phyloP scores from a whole-genome alignment of 2,888 invertebrate species.

The Macaria liturata region DNA sequence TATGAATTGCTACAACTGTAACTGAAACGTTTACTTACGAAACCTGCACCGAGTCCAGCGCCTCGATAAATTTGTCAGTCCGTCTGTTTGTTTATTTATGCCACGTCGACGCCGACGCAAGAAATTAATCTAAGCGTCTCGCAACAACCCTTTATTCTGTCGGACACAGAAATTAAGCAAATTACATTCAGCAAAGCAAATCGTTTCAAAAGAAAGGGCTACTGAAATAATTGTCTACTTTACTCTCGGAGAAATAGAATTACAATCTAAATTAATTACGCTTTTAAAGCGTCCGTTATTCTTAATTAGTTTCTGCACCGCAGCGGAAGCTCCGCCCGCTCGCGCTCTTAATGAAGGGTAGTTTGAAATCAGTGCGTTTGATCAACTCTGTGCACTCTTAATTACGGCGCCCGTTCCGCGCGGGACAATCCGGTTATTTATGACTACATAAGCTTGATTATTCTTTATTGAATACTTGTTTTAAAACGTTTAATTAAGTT shows the following conservation, averaged over 20 bases:
- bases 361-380: conserved; percentile 84
- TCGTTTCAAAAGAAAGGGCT: conserved; percentile 81
- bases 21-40: conserved; percentile 43
- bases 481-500: conserved; percentile 85
- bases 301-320: conserved; percentile 84
- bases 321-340: conserved; percentile 75
- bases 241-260: conserved; percentile 82
- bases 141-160: conserved; percentile 63
- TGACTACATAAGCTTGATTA: conserved; percentile 85
- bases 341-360: conserved; percentile 82
- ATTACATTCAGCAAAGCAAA: conserved; percentile 78
- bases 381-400: conserved; percentile 84
- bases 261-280: conserved; percentile 84
- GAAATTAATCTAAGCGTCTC: conserved; percentile 42
- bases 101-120: conserved; percentile 34
- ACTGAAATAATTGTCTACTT: conserved; percentile 83
- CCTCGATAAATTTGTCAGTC: conserved; percentile 40
- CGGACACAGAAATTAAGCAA: conserved; percentile 78
- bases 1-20: conserved; percentile 40
- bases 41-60: conserved; percentile 40
- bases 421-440: conserved; percentile 84
- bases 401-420: conserved; percentile 81
- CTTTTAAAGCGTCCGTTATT: conserved; percentile 84
- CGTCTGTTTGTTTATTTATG: conserved; percentile 34
- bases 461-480: conserved; percentile 85